Evolutionary conservation across 2,797 vertebrate species (phyloP).

Genomic region (Falco cherrug): DNA sequence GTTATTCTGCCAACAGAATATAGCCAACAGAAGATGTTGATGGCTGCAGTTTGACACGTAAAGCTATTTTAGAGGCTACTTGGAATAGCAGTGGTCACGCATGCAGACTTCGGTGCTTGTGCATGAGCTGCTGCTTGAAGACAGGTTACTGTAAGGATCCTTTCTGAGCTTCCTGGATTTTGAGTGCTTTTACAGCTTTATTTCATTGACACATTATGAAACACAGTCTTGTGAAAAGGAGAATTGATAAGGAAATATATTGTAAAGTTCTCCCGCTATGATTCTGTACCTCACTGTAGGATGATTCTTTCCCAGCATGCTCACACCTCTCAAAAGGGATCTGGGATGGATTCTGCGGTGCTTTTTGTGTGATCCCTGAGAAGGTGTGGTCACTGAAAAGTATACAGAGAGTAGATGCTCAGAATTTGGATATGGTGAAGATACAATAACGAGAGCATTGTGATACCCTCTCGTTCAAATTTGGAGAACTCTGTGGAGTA

Average conservation of each 20-base stretch:
- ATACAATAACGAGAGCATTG: not conserved
- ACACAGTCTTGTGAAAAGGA: not conserved
- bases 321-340: not conserved
- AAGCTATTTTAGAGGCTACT: constrained; percentile 6
- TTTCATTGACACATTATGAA: not conserved
- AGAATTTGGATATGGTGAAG: not conserved
- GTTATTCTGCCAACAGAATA: not conserved
- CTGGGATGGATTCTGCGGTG: not conserved
- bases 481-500: not conserved
- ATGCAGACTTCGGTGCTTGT: not conserved
- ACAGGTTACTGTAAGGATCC: not conserved
- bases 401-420: not conserved
- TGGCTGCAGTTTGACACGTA: constrained; percentile 19
- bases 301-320: not conserved
- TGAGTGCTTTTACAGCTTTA: not conserved
- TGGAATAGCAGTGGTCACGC: not conserved
- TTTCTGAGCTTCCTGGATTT: not conserved
- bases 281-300: not conserved
- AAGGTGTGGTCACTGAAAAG: not conserved
- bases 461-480: not conserved
- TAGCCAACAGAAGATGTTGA: not conserved
- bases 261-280: not conserved
- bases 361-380: not conserved
- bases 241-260: constrained; percentile 22
- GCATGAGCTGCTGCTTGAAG: constrained; percentile 16